Conservation (phyloP, 2,113 vertebrate species). For the Ardeotis arabs region DNA sequence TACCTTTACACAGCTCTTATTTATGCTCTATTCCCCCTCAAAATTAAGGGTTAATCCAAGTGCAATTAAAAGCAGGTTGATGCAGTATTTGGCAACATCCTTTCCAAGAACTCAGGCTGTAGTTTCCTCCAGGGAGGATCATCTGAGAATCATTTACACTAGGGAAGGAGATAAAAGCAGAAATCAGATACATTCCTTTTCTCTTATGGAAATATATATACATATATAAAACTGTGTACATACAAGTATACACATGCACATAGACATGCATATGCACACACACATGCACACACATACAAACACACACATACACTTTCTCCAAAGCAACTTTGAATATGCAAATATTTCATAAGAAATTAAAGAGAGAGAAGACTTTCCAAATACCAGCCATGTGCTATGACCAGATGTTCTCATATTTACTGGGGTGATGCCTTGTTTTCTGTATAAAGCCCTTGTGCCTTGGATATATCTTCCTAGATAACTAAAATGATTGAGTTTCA, state of each 20-base stretch:
- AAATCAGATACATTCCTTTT: neutral
- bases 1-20: neutral
- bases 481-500: neutral
- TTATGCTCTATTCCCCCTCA: neutral
- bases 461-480: neutral
- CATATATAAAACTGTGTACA: too few relatives aligned
- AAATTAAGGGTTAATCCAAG: neutral
- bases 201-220: neutral
- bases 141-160: neutral
- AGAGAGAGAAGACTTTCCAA: neutral
- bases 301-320: neutral
- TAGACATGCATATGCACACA: too few relatives aligned
- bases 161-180: neutral
- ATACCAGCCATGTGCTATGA: neutral
- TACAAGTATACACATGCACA: neutral
- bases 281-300: rapidly evolving
- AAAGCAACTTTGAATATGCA: neutral
- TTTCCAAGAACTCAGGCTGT: slow-evolving; percentile 53
- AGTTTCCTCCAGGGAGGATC: slow-evolving; percentile 52
- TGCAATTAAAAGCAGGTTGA: slow-evolving; percentile 63
- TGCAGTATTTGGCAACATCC: slow-evolving; percentile 71
- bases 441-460: neutral
- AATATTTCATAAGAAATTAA: neutral
- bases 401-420: neutral
- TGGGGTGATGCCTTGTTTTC: neutral